A percentile compares a stretch with the other conserved stretches of the same genome.
phyloP scores from a whole-genome alignment of 2,888 invertebrate species.

The Eurytoma californica region DNA sequence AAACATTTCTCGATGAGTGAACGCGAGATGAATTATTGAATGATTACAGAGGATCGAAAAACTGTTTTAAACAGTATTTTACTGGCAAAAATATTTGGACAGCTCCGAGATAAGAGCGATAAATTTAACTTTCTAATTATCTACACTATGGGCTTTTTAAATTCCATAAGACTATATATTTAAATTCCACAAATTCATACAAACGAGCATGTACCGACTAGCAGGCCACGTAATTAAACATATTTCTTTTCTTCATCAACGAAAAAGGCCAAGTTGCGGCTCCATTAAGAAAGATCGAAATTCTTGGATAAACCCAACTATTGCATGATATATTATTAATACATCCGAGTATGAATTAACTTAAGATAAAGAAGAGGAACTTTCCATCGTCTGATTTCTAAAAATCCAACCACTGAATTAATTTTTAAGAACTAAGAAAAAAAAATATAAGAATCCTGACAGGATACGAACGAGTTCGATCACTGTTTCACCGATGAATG shows the following conservation, averaged over 20 bases:
- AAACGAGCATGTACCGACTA: not conserved
- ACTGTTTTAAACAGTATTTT: slow-evolving; percentile 15
- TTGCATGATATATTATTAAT: slow-evolving; percentile 30
- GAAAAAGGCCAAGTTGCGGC: not conserved
- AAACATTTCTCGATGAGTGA: not conserved
- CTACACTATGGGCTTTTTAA: slow-evolving; percentile 12
- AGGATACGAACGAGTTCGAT: no score
- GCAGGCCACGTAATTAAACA: not conserved
- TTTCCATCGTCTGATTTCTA: slow-evolving; percentile 34
- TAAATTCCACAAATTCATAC: slow-evolving; percentile 11
- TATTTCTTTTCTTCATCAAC: not conserved
- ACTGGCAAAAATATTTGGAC: not conserved
- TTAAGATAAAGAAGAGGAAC: slow-evolving; percentile 40
- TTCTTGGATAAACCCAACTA: not conserved
- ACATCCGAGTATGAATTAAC: slow-evolving; percentile 25
- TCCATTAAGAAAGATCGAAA: not conserved
- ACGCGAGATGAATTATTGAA: slow-evolving; percentile 3
- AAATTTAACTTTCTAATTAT: slow-evolving; percentile 48
- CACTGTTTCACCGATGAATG: slow-evolving; percentile 23
- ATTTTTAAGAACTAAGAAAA: not conserved
- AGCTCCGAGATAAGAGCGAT: slow-evolving; percentile 11
- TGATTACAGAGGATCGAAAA: slow-evolving; percentile 8
- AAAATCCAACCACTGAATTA: slow-evolving; percentile 22
- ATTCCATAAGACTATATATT: slow-evolving; percentile 29
- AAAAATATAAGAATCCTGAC: no score